These are phyloP conservation scores for Pentalonia nigronervosa DNA, from an alignment of 1,140 invertebrate genomes.

Conservation along the genomic window DNA sequence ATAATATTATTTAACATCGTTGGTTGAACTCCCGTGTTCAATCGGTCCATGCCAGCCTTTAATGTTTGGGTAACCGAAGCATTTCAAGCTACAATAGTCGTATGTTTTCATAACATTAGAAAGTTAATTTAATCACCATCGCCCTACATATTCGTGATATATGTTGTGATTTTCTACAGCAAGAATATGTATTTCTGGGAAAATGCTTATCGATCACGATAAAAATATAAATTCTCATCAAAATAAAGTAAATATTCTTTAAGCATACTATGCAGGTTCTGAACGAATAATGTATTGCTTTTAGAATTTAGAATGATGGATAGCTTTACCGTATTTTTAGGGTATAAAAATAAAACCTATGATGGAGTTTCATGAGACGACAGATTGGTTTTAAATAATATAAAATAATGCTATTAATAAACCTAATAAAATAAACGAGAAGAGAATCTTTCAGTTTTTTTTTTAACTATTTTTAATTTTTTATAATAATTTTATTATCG, in stretches of 20 bases:
- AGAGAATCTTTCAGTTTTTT: not conserved
- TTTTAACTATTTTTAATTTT: not conserved
- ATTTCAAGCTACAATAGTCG: not conserved
- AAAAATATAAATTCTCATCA: not conserved
- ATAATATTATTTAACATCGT: conserved; percentile 2
- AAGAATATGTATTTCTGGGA: not conserved
- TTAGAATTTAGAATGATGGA: not conserved
- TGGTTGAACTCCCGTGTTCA: not conserved
- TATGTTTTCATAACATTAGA: not conserved
- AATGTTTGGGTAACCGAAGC: not conserved
- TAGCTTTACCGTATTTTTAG: not conserved
- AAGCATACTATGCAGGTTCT: not conserved
- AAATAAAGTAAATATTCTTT: conserved; percentile 10
- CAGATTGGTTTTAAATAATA: not conserved
- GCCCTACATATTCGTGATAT: too few species aligned
- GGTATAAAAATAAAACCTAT: not conserved
- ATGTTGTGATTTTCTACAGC: not conserved
- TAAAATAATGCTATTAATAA: not conserved
- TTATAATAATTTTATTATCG: not conserved
- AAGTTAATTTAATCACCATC: not conserved
- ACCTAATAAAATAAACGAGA: not conserved
- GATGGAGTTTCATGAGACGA: not conserved
- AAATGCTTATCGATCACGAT: not conserved
- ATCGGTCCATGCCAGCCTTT: not conserved
- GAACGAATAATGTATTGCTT: not conserved